Evolutionary conservation across 1,140 invertebrate genomes (phyloP).

Genomic region (Drosophila triauraria): DNA sequence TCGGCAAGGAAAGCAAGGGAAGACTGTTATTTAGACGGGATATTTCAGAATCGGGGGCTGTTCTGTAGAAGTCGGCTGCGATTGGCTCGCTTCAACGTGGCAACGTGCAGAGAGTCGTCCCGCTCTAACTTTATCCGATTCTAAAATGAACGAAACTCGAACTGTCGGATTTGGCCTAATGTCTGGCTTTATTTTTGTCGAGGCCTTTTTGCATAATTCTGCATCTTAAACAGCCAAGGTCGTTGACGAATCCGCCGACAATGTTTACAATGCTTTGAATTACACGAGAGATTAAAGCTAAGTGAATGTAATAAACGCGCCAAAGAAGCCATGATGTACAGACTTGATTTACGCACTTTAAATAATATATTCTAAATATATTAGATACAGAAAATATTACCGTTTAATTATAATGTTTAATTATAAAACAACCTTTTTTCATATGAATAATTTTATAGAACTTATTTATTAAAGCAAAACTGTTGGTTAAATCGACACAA

Average conservation of each 20-base stretch:
- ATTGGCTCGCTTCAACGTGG: slow-evolving; percentile 45
- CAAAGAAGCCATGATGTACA: too few relatives aligned
- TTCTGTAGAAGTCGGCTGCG: slow-evolving; percentile 18
- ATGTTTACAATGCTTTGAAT: slow-evolving; percentile 18
- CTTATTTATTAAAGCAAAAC: too few relatives aligned
- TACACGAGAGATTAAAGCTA: slow-evolving; percentile 2
- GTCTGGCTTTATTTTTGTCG: slow-evolving; percentile 16
- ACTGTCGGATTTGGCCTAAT: slow-evolving; percentile 33
- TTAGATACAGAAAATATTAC: too few relatives aligned
- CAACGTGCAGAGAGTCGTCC: slow-evolving; percentile 45
- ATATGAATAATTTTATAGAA: too few relatives aligned
- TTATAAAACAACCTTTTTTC: too few relatives aligned
- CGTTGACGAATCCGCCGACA: slow-evolving; percentile 9
- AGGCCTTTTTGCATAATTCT: slow-evolving; percentile 60
- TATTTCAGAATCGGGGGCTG: slow-evolving; percentile 19
- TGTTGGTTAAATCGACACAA: too few relatives aligned
- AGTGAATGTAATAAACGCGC: background rate
- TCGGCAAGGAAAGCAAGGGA: slow-evolving; percentile 21
- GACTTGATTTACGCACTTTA: too few relatives aligned
- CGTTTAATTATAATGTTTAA: too few relatives aligned
- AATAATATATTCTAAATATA: background rate
- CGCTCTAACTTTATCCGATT: slow-evolving; percentile 68
- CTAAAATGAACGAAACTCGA: slow-evolving; percentile 63
- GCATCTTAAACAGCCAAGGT: slow-evolving; percentile 65
- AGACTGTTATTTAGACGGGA: slow-evolving; percentile 11